Evolutionary conservation across 30 jellyfish, hydroid and myxozoan species (phyloP), one percentile per base, ranked within the genome.

Genomic region (Aurelia aurita): DNA sequence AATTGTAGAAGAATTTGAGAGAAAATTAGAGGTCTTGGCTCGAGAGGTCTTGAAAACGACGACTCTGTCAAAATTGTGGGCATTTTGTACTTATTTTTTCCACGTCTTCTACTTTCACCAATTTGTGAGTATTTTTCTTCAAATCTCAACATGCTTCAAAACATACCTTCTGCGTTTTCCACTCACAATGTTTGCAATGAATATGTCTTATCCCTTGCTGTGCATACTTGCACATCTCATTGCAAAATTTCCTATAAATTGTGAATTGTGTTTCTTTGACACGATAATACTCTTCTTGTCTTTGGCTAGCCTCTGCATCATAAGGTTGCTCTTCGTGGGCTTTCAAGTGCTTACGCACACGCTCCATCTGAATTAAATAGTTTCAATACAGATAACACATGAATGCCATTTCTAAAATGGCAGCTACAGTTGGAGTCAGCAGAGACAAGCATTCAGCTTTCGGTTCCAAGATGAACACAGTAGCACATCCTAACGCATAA

Each of bases 141-240:
- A n/a, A n/a, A n/a, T n/a, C n/a, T n/a, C n/a, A n/a, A n/a, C n/a
- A n/a, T n/a, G n/a, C n/a, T n/a, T n/a, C n/a, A n/a, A n/a, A n/a
- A 80, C 57, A 34, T 71, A 83, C 93, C 93, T 83, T 83, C 21
- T 83, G 93, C 0, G 93, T 83, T 60, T 75, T 83, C 93, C 93
- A 83, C 46, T 69, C 84, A 59, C 93, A 83, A 71, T 83, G 87
- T 55, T 83, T 83, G 84, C 93, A 83, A 58, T 83, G 93, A 62
- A 83, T 83, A 58, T 83, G 93, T 11, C 93, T 44, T 10, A 83
- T 83, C 58, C 93, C 93, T 58, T 83, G 93, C 27, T 29, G 80
- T 34, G 93, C 93, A 70, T 83, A 83, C 67, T 83, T 83, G 87
- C 93, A 83, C 86, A 83, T 83, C 27, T 83, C 93, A 18, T 85